Evolutionary conservation across 2,888 invertebrate species (phyloP), one percentile per base, ranked within the genome.

Genomic region (Macrophya annulata): DNA sequence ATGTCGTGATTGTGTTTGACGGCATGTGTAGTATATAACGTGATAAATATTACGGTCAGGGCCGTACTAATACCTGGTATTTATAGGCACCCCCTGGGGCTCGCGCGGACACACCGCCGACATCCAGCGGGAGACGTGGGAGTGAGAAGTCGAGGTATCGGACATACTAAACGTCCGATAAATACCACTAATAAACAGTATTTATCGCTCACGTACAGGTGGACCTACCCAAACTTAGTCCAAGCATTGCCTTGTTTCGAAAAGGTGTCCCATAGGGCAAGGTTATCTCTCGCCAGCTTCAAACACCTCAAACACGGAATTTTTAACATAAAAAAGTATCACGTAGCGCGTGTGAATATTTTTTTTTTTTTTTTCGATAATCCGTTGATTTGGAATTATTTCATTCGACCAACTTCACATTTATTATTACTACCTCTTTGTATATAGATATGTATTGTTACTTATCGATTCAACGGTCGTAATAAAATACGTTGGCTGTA

Each of bases 1-100:
- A 81, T 81, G 81, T 81, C 81, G 59, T 81, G 81, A 81, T 81
- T 81, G 81, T 81, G 81, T 81, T 81, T 81, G 81, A 81, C 81
- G 81, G 81, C 81, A 37, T 81, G 81, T 81, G 81, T 81, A 62
- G 31, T 31, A 31, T 31, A 31, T 81, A 81, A 81, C 81, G 81
- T 81, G 59, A 81, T 81, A 81, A 81, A 81, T 81, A 81, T 81
- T 81, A 81, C 81, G 62, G 81, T 9, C 81, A 81, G 81, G 81
- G 62, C 62, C 81, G 81, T 62, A 81, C 81, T 81, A 81, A 81
- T 81, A 51, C 43, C 81, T 62, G 81, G 81, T 81, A 81, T 81
- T 81, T 81, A 81, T 81, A 81, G 81, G 21, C 43, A 43, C 81
- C 81, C 81, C 81, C 81, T 37, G 81, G 81, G 62, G 81, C 62